Percentiles rank a stretch among this genome's conserved stretches.
Evolutionary conservation across 2,113 vertebrate genomes (phyloP).

Genomic region (Thamnophis sirtalis): DNA sequence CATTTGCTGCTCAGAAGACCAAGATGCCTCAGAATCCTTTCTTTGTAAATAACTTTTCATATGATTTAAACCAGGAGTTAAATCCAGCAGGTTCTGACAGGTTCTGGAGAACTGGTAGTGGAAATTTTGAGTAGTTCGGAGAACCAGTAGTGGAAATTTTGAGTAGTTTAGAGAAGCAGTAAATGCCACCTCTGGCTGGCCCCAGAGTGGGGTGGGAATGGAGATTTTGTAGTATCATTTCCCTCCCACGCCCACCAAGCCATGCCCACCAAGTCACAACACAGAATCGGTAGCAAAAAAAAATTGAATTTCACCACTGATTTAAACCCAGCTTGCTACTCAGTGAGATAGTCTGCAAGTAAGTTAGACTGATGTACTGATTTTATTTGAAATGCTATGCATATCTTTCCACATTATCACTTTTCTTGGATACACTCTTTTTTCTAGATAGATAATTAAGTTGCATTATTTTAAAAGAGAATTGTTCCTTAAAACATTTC

Average conservation of each 20-base stretch:
- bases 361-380: neutral
- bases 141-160: no score
- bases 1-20: neutral
- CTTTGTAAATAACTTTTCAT: neutral
- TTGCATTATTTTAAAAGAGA: neutral
- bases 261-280: no score
- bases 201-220: no score
- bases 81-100: no score
- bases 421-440: neutral
- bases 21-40: neutral
- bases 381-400: neutral
- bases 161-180: no score
- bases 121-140: no score
- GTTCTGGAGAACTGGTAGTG: no score
- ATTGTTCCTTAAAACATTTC: neutral
- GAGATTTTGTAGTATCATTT: no score
- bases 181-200: no score
- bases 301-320: no score
- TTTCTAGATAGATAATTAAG: neutral
- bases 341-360: neutral
- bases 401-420: neutral
- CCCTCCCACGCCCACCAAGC: no score
- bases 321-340: neutral
- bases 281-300: no score
- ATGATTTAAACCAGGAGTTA: neutral